A percentile compares a stretch with the other conserved stretches of the same genome.
phyloP scores from a whole-genome alignment of 2,888 invertebrate species.

The Rotaria macrura region DNA sequence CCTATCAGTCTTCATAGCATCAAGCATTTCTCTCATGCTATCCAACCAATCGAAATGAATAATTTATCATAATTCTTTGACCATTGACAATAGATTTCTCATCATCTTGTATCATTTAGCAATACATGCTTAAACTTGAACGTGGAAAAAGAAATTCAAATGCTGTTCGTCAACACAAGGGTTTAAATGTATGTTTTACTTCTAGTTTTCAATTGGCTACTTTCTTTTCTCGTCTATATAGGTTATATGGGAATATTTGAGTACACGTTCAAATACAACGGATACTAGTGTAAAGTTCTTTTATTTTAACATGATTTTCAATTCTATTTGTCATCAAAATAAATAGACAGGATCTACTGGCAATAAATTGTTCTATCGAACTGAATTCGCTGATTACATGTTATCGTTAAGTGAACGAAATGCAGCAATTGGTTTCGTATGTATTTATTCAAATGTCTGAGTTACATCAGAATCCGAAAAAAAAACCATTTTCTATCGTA shows the following conservation, averaged over 20 bases:
- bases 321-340: background rate
- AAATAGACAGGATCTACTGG: background rate
- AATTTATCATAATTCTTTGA: too few species aligned
- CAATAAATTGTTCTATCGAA: background rate
- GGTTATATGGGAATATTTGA: conserved; percentile 17
- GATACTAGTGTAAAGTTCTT: background rate
- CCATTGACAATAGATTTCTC: too few species aligned
- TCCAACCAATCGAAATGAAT: too few species aligned
- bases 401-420: background rate
- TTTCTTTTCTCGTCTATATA: background rate
- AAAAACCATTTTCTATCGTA: background rate
- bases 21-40: too few species aligned
- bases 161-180: background rate
- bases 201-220: background rate
- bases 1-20: too few species aligned
- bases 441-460: background rate
- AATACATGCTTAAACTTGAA: conserved; percentile 12
- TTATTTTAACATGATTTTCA: background rate
- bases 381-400: conserved; percentile 9
- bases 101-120: background rate
- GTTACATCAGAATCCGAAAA: too few species aligned
- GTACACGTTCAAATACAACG: background rate
- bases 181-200: background rate
- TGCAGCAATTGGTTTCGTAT: background rate
- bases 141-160: background rate